Evolutionary conservation across 2,113 vertebrate genomes (phyloP), one percentile per base, ranked within the genome.

Genomic region (Myotis davidii): DNA sequence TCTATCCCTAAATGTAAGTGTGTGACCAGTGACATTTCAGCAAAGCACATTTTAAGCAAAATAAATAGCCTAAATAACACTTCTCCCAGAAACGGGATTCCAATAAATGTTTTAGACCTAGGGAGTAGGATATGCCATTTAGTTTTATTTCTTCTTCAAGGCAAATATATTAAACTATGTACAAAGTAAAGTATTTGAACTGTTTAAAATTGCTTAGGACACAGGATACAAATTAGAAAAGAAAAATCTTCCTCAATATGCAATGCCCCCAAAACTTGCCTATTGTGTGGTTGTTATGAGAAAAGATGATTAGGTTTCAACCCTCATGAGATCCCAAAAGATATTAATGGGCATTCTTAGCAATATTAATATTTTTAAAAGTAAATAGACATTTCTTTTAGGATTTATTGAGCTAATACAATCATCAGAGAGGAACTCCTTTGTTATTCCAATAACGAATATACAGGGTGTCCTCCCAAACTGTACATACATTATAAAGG

Each of bases 21-120:
- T 86, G 18, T 94, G 83, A 93, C 54, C 54, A 94, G 65, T 96
- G 94, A 93, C 91, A 97, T 97, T 97, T 97, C 59, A 94, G 69
- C 11, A 92, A 91, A 85, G 65, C 42, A 65, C 2, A 82, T 67
- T 86, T 70, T 85, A 93, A 54, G 20, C 29, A 96, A 74, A 96
- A 85, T 29, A 54, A 9, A 88, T 27, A 78, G 39, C 39, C 42
- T 85, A 84, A 90, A 20, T 82, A 69, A 74, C 17, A 94, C 6
- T 27, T 73, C 32, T 81, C 37, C 29, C 11, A 73, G 14, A 95
- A 86, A 45, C 11, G 87, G 2, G 2, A 83, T 70, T 27, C 64
- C 83, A 85, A 70, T 83, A 84, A 27, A 78, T 50, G 18, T 74
- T 95, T 77, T 64, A 87, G 27, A 25, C 27, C 25, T 65, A 87